These are phyloP conservation scores for Agrypnus murinus DNA, from an alignment of 2,888 invertebrate genomes.

Conservation along the genomic window DNA sequence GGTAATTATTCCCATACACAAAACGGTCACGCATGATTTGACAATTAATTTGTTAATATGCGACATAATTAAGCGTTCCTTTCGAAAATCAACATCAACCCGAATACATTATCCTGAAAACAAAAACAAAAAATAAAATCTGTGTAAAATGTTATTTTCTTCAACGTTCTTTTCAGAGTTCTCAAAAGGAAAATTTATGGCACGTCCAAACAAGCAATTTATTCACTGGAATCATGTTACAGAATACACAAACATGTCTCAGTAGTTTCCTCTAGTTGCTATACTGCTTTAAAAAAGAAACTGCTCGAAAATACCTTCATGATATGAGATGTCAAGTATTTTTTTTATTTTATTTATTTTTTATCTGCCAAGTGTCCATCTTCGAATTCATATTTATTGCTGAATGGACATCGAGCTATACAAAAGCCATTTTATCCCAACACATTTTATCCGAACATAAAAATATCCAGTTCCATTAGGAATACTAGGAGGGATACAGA, in stretches of 20 bases:
- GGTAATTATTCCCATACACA: constrained; percentile 39
- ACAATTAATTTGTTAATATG: constrained; percentile 18
- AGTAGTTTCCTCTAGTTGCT: constrained; percentile 34
- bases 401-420: constrained; percentile 44
- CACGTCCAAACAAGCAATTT: not conserved
- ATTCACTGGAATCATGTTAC: constrained; percentile 20
- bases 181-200: constrained; percentile 26
- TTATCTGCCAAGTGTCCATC: constrained; percentile 37
- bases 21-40: constrained; percentile 29
- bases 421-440: constrained; percentile 57
- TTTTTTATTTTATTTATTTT: constrained; percentile 2
- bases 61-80: no score
- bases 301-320: not conserved
- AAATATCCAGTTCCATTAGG: constrained; percentile 62
- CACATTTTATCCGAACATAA: constrained; percentile 58
- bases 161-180: not conserved
- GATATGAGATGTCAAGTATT: constrained; percentile 13
- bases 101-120: no score
- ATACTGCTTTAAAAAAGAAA: constrained; percentile 4
- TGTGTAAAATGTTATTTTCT: not conserved
- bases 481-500: constrained; percentile 57
- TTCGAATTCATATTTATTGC: constrained; percentile 37
- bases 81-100: no score
- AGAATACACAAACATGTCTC: constrained; percentile 34
- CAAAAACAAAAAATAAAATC: constrained; percentile 4